Evolutionary conservation across 2,797 vertebrate species (phyloP), one percentile per base, ranked within the genome.

Genomic region (Thalassophryne amazonica): DNA sequence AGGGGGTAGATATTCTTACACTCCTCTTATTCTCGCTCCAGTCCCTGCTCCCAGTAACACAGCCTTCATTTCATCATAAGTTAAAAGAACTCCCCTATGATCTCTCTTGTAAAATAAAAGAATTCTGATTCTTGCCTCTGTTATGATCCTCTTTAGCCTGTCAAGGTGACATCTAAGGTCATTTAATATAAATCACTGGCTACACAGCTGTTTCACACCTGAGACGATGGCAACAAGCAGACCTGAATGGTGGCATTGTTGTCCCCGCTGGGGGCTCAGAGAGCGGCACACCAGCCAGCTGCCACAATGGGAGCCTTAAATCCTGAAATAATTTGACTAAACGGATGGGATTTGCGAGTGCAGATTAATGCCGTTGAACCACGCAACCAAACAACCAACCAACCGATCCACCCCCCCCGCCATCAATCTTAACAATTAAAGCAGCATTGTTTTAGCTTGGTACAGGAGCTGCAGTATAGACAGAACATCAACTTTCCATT

Each of bases 291-390:
- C 68, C 75, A 74, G 76, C 70, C 72, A 62, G 53, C 14, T 32
- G 62, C 74, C 70, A 86, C 85, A 87, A 87, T 86, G 69, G 67
- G 71, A 76, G 75, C 79, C 78, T 84, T 84, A 85, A 85, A 78
- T 78, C 53, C 78, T 65, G 73, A 73, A 86, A 86, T 86, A 84
- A 88, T 86, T 85, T 89, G 84, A 86, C 87, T 86, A 89, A 89
- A 89, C 35, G 69, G 73, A 58, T 46, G 50, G 74, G 84, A 89
- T 86, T 89, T 87, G 73, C 43, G 42, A 79, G 47, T 46, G 72
- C 13, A 69, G 86, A 87, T 88, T 86, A 87, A 85, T 85, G 78
- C 55, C 57, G 36, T 78, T 77, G 57, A 80, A 73, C 78, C 69
- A 76, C 59, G 46, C 76, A 85, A 77, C 47, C 38, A 32, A 41